phyloP scores from a whole-genome alignment of 2,113 vertebrate genomes.

The Spermophilus dauricus region DNA sequence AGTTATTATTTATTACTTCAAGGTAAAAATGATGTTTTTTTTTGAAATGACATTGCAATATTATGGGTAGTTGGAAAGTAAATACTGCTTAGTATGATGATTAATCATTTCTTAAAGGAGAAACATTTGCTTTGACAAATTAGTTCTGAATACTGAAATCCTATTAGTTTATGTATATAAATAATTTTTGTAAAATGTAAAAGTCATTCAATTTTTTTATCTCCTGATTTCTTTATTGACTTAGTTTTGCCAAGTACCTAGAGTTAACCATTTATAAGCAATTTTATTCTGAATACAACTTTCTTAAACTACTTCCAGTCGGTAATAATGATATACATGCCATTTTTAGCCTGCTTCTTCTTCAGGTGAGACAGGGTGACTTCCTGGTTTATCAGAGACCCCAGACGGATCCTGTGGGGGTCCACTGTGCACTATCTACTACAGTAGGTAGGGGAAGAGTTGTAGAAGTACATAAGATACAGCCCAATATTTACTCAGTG shows the following conservation, averaged over 20 bases:
- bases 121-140: neutral
- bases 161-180: neutral
- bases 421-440: neutral
- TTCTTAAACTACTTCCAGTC: neutral
- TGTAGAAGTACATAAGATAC: rapidly evolving
- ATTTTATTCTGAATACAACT: neutral
- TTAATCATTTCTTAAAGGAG: neutral
- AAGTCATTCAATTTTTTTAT: no score
- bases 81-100: neutral
- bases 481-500: neutral
- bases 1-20: neutral
- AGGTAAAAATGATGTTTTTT: neutral
- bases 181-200: no score
- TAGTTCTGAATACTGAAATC: neutral
- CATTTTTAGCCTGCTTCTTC: neutral
- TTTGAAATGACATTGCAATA: neutral
- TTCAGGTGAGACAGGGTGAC: no score
- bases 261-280: neutral
- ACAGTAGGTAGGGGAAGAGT: no score
- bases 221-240: no score
- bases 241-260: no score
- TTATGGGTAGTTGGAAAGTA: neutral
- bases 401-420: rapidly evolving
- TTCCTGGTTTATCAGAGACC: neutral
- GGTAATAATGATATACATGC: no score